phyloP scores from a whole-genome alignment of 2,888 invertebrate genomes.

The Octodonta nipae region DNA sequence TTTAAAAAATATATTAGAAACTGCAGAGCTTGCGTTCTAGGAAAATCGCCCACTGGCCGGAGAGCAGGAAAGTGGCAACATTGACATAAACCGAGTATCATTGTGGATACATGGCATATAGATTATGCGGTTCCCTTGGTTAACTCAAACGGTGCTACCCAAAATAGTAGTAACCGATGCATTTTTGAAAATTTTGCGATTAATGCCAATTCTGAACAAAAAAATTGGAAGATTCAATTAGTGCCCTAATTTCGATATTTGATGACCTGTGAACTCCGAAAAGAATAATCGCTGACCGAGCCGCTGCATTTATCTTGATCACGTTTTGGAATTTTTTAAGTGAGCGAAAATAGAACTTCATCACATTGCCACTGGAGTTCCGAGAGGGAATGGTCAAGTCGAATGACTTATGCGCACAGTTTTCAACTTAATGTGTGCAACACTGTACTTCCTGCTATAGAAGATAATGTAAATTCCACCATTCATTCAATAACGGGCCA shows the following conservation, averaged over 20 bases:
- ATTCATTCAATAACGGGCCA: no score
- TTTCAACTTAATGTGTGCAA: background rate
- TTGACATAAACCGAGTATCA: constrained; percentile 13
- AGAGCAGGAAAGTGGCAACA: constrained; percentile 12
- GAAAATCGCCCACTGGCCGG: constrained; percentile 17
- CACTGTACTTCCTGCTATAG: background rate
- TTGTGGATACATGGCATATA: constrained; percentile 15
- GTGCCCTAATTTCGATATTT: constrained; percentile 11
- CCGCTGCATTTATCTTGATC: constrained; percentile 9
- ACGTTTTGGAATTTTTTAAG: constrained; percentile 10
- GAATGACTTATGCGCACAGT: no score
- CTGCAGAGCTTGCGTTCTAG: constrained; percentile 9
- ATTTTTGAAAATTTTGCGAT: constrained; percentile 13
- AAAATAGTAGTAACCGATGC: constrained; percentile 12
- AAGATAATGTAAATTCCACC: background rate
- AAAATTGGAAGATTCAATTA: constrained; percentile 11
- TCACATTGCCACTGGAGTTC: no score
- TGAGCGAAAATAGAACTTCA: no score
- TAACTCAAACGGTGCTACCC: constrained; percentile 5
- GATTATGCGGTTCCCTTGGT: constrained; percentile 17
- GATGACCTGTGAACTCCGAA: constrained; percentile 9
- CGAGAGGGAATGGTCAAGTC: background rate
- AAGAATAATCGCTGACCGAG: constrained; percentile 10
- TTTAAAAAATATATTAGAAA: constrained; percentile 11
- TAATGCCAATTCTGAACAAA: constrained; percentile 12